These are phyloP conservation scores for Morphnarchus princeps DNA, from an alignment of 2,113 vertebrate genomes.

Conservation along the genomic window DNA sequence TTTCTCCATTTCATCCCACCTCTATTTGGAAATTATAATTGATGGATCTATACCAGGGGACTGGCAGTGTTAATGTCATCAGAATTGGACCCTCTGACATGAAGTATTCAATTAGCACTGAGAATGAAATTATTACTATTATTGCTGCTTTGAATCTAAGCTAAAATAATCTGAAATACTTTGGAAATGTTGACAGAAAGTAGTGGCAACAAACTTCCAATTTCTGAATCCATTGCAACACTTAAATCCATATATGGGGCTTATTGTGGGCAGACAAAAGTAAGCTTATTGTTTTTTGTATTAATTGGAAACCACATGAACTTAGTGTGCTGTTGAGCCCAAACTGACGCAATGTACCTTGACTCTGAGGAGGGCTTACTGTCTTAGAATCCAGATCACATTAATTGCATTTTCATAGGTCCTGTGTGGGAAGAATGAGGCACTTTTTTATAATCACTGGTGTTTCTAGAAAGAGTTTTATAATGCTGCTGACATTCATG, in stretches of 20 bases:
- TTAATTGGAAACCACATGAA: neutral
- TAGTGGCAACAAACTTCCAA: neutral
- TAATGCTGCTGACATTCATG: constrained; percentile 18
- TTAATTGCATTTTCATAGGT: neutral
- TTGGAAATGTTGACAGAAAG: neutral
- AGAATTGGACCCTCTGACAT: neutral
- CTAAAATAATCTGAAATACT: neutral
- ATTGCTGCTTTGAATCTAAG: neutral
- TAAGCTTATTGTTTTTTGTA: neutral
- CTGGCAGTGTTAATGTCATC: neutral
- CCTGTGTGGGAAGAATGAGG: constrained; percentile 12
- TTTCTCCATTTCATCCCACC: neutral
- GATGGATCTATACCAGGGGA: neutral
- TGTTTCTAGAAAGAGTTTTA: constrained; percentile 45
- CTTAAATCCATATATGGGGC: neutral
- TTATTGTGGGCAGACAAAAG: neutral
- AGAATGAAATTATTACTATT: neutral
- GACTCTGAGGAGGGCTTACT: neutral
- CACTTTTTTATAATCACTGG: neutral
- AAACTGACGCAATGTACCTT: neutral
- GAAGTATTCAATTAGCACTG: neutral
- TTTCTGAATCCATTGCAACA: neutral
- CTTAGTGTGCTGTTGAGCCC: neutral
- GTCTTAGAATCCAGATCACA: neutral
- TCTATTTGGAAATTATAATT: neutral